These are phyloP conservation scores for Notoglanidium macrostoma DNA, from an alignment of 2,797 vertebrate species.

Conservation along the genomic window DNA sequence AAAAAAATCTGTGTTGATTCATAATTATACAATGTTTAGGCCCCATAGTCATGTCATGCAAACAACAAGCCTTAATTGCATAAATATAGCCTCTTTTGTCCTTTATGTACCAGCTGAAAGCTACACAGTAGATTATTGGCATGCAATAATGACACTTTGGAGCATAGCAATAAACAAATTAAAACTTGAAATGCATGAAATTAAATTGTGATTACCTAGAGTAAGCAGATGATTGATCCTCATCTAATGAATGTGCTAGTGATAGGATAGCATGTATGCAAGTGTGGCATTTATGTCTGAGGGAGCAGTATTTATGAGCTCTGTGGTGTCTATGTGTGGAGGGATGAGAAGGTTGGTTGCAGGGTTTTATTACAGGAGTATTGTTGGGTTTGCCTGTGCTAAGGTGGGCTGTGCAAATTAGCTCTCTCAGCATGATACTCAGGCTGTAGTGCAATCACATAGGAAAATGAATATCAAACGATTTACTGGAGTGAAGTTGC, in stretches of 20 bases:
- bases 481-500: constrained; percentile 51
- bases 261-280: not conserved
- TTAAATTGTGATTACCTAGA: constrained; percentile 69
- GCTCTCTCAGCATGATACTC: constrained; percentile 76
- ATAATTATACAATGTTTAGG: too few species aligned
- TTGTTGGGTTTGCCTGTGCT: constrained; percentile 67
- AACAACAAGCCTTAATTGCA: not conserved
- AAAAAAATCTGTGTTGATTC: too few species aligned
- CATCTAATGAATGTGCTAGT: constrained; percentile 62
- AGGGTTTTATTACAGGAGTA: constrained; percentile 30
- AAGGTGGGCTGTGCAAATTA: constrained; percentile 78
- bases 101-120: constrained; percentile 20
- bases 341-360: constrained; percentile 33
- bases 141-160: constrained; percentile 52
- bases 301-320: not conserved
- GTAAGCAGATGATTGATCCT: constrained; percentile 70
- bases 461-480: constrained; percentile 76
- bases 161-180: constrained; percentile 70
- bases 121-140: constrained; percentile 27
- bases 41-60: too few species aligned
- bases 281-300: not conserved
- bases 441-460: constrained; percentile 65
- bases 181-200: constrained; percentile 69
- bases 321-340: constrained; percentile 3
- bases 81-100: not conserved